Evolutionary conservation across 2,797 vertebrate species (phyloP).

Genomic region (Aldrovandia affinis): DNA sequence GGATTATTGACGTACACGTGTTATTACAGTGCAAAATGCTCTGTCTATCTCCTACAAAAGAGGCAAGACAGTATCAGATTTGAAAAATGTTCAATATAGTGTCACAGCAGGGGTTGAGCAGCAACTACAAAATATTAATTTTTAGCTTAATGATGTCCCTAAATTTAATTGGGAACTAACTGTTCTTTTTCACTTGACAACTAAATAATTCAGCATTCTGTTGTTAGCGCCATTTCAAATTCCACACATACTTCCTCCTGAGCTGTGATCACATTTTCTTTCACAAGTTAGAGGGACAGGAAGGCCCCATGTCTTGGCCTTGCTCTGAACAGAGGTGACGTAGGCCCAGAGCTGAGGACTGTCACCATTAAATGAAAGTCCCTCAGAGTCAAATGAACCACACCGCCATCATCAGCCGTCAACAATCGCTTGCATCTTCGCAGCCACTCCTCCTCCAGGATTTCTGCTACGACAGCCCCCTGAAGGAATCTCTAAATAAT

Average conservation of each 20-base stretch:
- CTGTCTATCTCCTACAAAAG: not conserved
- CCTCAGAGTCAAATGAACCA: not conserved
- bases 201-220: too few relatives aligned
- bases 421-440: not conserved
- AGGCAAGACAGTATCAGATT: conserved; percentile 12
- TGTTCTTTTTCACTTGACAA: too few relatives aligned
- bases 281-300: not conserved
- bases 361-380: not conserved
- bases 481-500: conserved; percentile 14
- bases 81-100: not conserved
- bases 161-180: too few relatives aligned
- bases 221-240: not conserved
- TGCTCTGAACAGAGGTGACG: not conserved
- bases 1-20: conserved; percentile 3
- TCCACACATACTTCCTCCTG: conserved; percentile 4
- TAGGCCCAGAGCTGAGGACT: not conserved
- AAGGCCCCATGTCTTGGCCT: not conserved
- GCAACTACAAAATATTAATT: not conserved
- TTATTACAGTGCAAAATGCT: not conserved
- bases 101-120: not conserved
- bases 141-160: too few relatives aligned
- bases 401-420: not conserved
- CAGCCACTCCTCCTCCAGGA: conserved; percentile 3
- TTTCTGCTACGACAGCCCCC: not conserved
- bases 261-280: not conserved